Evolutionary conservation across 1,140 invertebrate species (phyloP).

Genomic region (Rhyzopertha dominica): DNA sequence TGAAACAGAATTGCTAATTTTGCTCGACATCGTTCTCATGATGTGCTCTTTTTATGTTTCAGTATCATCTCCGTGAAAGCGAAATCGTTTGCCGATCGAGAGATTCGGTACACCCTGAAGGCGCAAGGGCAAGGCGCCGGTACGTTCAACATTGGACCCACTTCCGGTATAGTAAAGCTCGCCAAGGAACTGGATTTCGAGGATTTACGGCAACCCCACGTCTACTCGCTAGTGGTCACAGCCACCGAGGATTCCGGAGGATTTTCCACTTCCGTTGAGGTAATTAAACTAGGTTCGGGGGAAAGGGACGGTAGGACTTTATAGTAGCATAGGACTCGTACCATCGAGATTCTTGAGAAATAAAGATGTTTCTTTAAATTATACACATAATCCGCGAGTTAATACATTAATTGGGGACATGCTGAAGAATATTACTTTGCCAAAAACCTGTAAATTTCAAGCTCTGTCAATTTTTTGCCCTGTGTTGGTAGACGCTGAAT

Average conservation of each 20-base stretch:
- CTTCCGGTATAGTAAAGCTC: slow-evolving; percentile 88
- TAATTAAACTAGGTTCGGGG: slow-evolving; percentile 44
- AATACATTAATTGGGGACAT: too few relatives aligned
- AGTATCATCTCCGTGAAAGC: slow-evolving; percentile 95
- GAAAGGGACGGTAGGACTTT: too few relatives aligned
- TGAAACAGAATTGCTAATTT: too few relatives aligned
- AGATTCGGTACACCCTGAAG: slow-evolving; percentile 90
- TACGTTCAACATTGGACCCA: slow-evolving; percentile 91
- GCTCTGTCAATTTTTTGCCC: too few relatives aligned
- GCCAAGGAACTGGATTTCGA: slow-evolving; percentile 94
- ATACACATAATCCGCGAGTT: too few relatives aligned
- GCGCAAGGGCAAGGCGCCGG: slow-evolving; percentile 90
- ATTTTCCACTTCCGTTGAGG: slow-evolving; percentile 91
- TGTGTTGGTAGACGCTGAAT: too few relatives aligned
- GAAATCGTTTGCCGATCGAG: slow-evolving; percentile 91
- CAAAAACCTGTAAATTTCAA: too few relatives aligned
- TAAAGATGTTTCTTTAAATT: too few relatives aligned
- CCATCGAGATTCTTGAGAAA: too few relatives aligned
- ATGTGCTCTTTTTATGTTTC: slow-evolving; percentile 49
- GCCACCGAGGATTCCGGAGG: slow-evolving; percentile 94
- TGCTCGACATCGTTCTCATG: too few relatives aligned
- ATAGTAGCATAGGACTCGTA: too few relatives aligned
- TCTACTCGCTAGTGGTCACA: slow-evolving; percentile 86
- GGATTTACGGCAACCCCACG: slow-evolving; percentile 86
- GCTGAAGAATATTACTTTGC: too few relatives aligned